Conservation (phyloP, 2,888 invertebrate genomes). For the Epinotia demarniana region DNA sequence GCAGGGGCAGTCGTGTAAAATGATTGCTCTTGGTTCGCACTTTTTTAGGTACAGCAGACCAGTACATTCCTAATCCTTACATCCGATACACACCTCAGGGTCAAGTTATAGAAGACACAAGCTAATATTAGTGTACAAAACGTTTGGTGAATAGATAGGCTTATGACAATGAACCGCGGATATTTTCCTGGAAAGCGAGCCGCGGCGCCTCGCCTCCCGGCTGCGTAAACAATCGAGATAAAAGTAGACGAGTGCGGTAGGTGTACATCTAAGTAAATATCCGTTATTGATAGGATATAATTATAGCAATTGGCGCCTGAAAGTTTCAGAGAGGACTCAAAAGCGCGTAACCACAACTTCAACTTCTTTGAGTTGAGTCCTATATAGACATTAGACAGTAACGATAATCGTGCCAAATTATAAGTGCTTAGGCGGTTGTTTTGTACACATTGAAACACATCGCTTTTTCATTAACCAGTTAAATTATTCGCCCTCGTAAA, state of each 20-base stretch:
- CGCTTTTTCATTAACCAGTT: background rate
- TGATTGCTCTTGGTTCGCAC: too few species aligned
- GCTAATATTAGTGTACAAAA: background rate
- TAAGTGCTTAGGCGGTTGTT: background rate
- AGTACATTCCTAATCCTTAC: too few species aligned
- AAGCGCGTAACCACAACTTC: background rate
- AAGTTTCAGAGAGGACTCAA: background rate
- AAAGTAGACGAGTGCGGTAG: constrained; percentile 34
- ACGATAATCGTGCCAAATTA: background rate
- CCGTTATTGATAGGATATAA: constrained; percentile 9
- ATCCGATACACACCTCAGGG: background rate
- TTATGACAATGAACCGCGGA: constrained; percentile 41
- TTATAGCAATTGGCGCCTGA: background rate
- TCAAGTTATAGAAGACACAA: background rate
- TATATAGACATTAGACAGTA: background rate
- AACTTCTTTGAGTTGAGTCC: background rate
- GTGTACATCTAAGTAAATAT: constrained; percentile 28
- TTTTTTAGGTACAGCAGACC: background rate
- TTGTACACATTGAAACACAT: background rate
- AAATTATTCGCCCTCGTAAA: background rate
- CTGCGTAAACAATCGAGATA: constrained; percentile 39
- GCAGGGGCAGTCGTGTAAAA: too few species aligned
- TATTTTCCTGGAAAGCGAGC: constrained; percentile 36
- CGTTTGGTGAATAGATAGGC: background rate
- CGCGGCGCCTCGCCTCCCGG: constrained; percentile 35